Base-by-base conservation (phyloP, 35 echinoderm and acorn worm species). In the Apostichopus japonicus region DNA sequence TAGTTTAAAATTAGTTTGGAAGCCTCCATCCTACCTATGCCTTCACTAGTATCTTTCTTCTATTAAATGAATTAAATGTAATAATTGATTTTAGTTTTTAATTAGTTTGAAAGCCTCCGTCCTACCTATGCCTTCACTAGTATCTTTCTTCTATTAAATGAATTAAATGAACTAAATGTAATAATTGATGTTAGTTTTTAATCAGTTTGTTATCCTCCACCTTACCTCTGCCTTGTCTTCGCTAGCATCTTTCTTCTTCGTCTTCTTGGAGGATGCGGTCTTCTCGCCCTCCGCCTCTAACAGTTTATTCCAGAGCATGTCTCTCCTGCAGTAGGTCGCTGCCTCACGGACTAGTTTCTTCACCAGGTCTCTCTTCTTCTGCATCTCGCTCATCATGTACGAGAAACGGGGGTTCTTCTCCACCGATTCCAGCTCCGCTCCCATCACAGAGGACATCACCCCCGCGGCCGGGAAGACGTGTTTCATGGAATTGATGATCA, bases 261-360 rank as follows among this genome's bases (percentile, higher is more conserved):
- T 61, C 78, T 91, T 92, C 95, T 58, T 88, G 58, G 53, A n/a
- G 55, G 61, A 19, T 51, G 72, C 92, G 23, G 87, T 90, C 9
- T 55, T 90, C 15, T 89, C 83, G 10, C 54, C 86, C 19, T 96
- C 97, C 15, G 90, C 86, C 33, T 91, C 63, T 3, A 92, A 67
- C 5, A 99, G 83, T 57, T 95, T 89, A 27, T 92, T 62, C 97
- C 97, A 99, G 8, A 99, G 95, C 24, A 90, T 95, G 86, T 99
- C 97, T 27, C 97, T 77, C 52, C 97, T 70, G 56, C 95, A 99
- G 79, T 93, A 92, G 11, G 88, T 93, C 6, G 93, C 97, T 9
- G 93, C 95, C 19, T 92, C 80, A 19, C 86, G 94, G 17, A 96
- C 93, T 52, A 96, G 93, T 23, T 72, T 61, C 58, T 92, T 58